Percentiles rank a stretch among this genome's conserved stretches.
These are phyloP conservation scores for Tupiocoris notatus DNA, from an alignment of 2,888 invertebrate species.

Conservation along the genomic window DNA sequence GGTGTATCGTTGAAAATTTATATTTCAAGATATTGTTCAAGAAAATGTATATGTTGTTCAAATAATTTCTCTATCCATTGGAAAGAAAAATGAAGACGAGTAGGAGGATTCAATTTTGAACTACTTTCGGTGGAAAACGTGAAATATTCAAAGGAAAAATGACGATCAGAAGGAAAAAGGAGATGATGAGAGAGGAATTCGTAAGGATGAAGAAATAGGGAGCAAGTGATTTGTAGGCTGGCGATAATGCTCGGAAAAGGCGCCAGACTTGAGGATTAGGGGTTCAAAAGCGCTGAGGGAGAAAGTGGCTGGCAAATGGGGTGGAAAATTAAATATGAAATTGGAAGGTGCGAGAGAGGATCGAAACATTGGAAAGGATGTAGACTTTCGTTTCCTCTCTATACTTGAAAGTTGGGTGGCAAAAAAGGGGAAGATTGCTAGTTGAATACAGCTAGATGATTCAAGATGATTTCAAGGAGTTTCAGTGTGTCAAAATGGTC, in stretches of 20 bases:
- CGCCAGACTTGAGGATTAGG: not conserved
- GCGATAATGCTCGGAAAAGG: not conserved
- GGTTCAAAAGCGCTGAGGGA: not conserved
- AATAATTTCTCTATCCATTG: not conserved
- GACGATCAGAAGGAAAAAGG: not conserved
- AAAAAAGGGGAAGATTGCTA: no score
- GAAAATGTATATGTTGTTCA: not conserved
- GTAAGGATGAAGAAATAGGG: no score
- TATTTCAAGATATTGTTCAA: not conserved
- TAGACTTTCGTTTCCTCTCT: no score
- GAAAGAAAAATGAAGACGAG: not conserved
- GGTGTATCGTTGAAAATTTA: not conserved
- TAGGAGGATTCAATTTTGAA: not conserved
- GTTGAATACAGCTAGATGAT: no score
- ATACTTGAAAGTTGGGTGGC: no score
- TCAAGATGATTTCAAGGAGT: no score
- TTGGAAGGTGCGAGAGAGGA: not conserved
- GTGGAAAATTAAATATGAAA: conserved; percentile 13
- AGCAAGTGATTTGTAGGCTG: not conserved
- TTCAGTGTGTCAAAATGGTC: no score
- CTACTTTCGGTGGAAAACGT: not conserved
- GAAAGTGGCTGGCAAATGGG: not conserved
- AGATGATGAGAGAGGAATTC: not conserved
- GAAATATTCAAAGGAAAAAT: not conserved
- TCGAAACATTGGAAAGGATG: no score